These are phyloP conservation scores for Baccha elongata DNA, from an alignment of 2,888 invertebrate genomes.

Conservation along the genomic window DNA sequence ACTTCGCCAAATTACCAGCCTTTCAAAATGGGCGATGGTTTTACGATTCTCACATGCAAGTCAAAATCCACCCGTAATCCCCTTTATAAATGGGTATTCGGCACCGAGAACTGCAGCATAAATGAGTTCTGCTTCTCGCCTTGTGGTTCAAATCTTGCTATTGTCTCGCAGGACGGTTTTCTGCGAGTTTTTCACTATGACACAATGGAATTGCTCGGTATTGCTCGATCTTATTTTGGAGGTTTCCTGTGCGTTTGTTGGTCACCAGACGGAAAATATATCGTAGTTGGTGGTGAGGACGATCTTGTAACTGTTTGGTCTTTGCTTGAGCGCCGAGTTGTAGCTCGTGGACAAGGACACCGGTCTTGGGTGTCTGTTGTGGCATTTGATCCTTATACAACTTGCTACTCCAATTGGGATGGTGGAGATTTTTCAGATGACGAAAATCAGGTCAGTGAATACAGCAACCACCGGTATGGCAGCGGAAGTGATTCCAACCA, in stretches of 20 bases:
- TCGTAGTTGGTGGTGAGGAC: slow-evolving; percentile 99
- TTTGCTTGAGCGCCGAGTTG: slow-evolving; percentile 94
- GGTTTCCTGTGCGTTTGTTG: slow-evolving; percentile 98
- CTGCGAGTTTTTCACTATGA: slow-evolving; percentile 98
- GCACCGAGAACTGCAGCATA: slow-evolving; percentile 91
- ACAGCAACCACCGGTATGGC: slow-evolving; percentile 71
- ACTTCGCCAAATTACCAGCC: slow-evolving; percentile 97
- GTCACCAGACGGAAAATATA: slow-evolving; percentile 98
- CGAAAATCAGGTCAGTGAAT: slow-evolving; percentile 82
- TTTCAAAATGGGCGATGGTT: slow-evolving; percentile 97
- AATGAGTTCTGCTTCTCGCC: slow-evolving; percentile 99
- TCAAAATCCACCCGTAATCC: slow-evolving; percentile 98
- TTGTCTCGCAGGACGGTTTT: slow-evolving; percentile 97
- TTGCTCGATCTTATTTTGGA: slow-evolving; percentile 98
- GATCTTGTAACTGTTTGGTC: slow-evolving; percentile 99
- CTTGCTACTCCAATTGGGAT: slow-evolving; percentile 87
- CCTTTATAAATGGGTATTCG: slow-evolving; percentile 94
- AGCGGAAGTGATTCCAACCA: slow-evolving; percentile 66
- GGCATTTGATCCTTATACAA: slow-evolving; percentile 94
- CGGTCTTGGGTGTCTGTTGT: slow-evolving; percentile 99
- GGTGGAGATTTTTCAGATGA: slow-evolving; percentile 85
- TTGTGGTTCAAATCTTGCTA: slow-evolving; percentile 94
- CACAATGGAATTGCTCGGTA: slow-evolving; percentile 97
- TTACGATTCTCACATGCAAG: slow-evolving; percentile 96
- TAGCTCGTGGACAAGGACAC: slow-evolving; percentile 99